Conservation (phyloP, 2,797 vertebrate genomes). For the Clangula hyemalis region DNA sequence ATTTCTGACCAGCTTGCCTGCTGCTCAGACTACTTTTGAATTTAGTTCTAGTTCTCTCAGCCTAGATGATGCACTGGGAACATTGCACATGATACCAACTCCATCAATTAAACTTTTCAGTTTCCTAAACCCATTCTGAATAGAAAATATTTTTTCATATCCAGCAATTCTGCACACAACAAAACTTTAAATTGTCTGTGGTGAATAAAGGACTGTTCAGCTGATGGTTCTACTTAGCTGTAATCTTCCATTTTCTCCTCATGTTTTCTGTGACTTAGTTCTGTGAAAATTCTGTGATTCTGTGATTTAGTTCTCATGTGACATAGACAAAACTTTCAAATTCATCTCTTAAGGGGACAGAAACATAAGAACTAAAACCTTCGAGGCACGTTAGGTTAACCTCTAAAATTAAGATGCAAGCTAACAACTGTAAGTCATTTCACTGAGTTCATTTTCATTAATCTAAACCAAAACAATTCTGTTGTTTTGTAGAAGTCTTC, state of each 20-base stretch:
- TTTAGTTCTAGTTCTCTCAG: constrained; percentile 14
- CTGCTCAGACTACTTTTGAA: neutral
- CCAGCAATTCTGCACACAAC: neutral
- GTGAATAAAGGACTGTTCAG: neutral
- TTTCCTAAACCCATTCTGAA: neutral
- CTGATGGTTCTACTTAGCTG: neutral
- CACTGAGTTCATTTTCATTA: neutral
- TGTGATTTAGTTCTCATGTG: neutral
- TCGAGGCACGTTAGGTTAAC: neutral
- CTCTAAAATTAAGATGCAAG: constrained; percentile 5
- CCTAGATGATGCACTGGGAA: constrained; percentile 5
- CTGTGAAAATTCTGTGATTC: too few relatives aligned
- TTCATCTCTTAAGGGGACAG: neutral
- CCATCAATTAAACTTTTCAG: neutral
- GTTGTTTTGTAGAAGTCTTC: neutral
- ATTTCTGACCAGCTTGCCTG: constrained; percentile 7
- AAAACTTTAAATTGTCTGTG: neutral
- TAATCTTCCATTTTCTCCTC: constrained; percentile 9
- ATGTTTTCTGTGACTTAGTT: neutral
- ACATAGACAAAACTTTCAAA: neutral
- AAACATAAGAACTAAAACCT: constrained; percentile 23
- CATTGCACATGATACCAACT: neutral
- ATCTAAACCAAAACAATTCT: constrained; percentile 14
- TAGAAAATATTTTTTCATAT: neutral
- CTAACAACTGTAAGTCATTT: constrained; percentile 31